Evolutionary conservation across 2,113 vertebrate species (phyloP).

Genomic region (Tyrannus savana): DNA sequence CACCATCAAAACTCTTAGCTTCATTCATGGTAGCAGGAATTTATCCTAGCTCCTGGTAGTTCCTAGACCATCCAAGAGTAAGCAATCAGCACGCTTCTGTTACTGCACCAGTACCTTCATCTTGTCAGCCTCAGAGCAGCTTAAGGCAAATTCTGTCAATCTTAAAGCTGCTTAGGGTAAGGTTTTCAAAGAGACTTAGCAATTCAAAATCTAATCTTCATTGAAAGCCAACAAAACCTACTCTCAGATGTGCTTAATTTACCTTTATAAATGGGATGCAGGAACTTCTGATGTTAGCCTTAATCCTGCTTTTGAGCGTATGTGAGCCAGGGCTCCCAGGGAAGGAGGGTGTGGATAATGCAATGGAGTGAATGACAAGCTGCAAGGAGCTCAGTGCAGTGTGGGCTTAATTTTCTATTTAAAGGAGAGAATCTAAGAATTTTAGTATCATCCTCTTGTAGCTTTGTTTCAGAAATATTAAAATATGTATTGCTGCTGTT

Average conservation of each 20-base stretch:
- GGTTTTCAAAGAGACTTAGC: background rate
- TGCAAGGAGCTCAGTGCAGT: background rate
- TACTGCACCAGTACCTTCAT: background rate
- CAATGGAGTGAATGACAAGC: background rate
- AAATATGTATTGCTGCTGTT: background rate
- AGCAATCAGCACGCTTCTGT: background rate
- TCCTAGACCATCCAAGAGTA: background rate
- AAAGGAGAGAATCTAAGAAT: background rate
- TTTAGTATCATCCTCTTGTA: background rate
- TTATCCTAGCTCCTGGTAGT: background rate
- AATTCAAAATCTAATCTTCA: slow-evolving; percentile 28
- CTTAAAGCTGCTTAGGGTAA: slow-evolving; percentile 20
- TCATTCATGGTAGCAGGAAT: background rate
- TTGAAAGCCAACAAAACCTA: slow-evolving; percentile 26
- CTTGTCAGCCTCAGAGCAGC: background rate
- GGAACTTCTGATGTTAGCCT: background rate
- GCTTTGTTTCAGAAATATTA: background rate
- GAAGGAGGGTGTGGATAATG: background rate
- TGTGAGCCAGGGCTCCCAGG: rapidly evolving
- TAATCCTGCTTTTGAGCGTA: background rate
- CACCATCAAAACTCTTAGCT: background rate
- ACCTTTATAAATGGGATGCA: background rate
- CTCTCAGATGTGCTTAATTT: slow-evolving; percentile 13
- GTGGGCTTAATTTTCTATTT: background rate
- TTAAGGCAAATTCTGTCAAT: slow-evolving; percentile 46